These are phyloP conservation scores for Malurus elegans DNA, from an alignment of 2,113 vertebrate genomes.

Conservation along the genomic window DNA sequence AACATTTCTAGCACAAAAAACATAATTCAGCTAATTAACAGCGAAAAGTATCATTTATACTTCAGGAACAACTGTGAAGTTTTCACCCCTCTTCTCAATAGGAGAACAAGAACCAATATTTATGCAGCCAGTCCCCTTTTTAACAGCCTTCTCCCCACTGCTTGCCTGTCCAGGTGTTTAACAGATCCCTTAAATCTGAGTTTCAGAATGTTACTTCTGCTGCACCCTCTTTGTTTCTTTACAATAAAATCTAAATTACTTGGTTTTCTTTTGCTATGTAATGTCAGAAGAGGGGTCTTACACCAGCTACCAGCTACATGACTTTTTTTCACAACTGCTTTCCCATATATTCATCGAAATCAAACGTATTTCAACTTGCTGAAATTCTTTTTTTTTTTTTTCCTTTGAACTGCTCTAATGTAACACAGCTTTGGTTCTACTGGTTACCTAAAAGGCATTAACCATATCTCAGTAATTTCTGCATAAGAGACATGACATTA, in stretches of 20 bases:
- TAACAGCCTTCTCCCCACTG: background rate
- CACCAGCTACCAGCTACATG: background rate
- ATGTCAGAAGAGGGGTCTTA: background rate
- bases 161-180: conserved; percentile 12
- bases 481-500: background rate
- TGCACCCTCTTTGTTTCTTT: background rate
- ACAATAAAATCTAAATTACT: conserved; percentile 36
- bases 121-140: background rate
- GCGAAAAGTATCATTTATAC: background rate
- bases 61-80: background rate
- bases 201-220: background rate
- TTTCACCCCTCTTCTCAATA: background rate
- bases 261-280: conserved; percentile 30
- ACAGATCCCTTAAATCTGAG: background rate
- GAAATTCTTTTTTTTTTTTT: conserved; percentile 14
- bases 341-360: background rate
- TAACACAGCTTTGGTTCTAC: conserved; percentile 61
- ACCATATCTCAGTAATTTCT: conserved; percentile 55
- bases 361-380: conserved; percentile 26
- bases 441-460: conserved; percentile 64
- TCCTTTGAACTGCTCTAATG: conserved; percentile 50
- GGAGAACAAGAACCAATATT: background rate
- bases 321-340: conserved; percentile 44
- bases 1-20: background rate
- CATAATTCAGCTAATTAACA: background rate